These are phyloP conservation scores for Aegypius monachus DNA, from an alignment of 2,113 vertebrate species.

Conservation along the genomic window DNA sequence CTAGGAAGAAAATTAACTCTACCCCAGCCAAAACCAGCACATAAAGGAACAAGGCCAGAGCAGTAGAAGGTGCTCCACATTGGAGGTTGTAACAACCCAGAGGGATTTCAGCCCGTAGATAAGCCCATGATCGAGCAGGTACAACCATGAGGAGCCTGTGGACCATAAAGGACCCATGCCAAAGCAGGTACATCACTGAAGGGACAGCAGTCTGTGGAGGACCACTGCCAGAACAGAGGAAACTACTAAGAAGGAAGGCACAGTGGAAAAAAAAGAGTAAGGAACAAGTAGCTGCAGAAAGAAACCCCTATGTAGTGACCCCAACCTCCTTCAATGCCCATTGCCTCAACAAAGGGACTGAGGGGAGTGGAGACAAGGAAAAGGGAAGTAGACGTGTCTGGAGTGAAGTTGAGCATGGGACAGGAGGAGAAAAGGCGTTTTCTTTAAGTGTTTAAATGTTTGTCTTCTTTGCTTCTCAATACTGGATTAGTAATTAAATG, in stretches of 20 bases:
- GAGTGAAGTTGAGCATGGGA: background rate
- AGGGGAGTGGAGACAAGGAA: background rate
- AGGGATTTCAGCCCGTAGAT: background rate
- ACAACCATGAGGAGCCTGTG: background rate
- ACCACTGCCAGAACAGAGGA: background rate
- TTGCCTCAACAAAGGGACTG: background rate
- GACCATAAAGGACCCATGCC: background rate
- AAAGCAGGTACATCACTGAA: background rate
- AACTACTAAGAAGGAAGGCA: background rate
- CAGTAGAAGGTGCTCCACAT: background rate
- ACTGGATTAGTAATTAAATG: background rate
- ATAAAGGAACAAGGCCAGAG: background rate
- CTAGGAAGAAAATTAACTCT: no score
- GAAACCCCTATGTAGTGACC: background rate
- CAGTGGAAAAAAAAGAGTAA: background rate
- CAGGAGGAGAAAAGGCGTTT: background rate
- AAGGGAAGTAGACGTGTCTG: background rate
- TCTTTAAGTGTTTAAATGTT: background rate
- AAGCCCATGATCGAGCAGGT: background rate
- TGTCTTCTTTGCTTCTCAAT: background rate
- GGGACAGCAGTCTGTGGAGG: background rate
- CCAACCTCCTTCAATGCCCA: background rate
- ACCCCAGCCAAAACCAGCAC: no score
- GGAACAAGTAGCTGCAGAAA: background rate
- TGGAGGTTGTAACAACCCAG: background rate